phyloP scores from a whole-genome alignment of 2,797 vertebrate genomes.

The Odontamblyopus lacepedii region DNA sequence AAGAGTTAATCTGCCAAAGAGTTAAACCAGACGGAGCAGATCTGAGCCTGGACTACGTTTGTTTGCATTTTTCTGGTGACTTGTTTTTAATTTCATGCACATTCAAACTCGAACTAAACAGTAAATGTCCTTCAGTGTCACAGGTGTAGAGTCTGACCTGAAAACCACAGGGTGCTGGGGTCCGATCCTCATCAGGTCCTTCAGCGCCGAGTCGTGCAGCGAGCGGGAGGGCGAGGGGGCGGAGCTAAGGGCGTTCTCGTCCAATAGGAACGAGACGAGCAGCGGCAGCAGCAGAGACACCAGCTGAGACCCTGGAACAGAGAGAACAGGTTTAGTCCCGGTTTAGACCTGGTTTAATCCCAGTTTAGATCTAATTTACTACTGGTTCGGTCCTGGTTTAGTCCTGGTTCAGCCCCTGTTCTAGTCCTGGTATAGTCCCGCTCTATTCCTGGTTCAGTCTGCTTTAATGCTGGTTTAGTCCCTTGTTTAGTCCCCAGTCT shows the following conservation, averaged over 20 bases:
- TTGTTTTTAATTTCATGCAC: too few relatives aligned
- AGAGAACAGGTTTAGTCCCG: background rate
- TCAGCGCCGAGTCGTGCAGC: constrained; percentile 88
- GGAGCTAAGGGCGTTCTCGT: constrained; percentile 86
- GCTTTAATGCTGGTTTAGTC: background rate
- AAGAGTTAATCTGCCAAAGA: too few relatives aligned
- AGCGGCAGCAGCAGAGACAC: constrained; percentile 84
- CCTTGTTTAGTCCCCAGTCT: background rate
- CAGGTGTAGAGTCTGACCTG: constrained; percentile 42
- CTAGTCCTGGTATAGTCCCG: background rate
- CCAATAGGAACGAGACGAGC: constrained; percentile 91
- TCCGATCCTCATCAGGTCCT: constrained; percentile 88
- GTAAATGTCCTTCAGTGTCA: background rate
- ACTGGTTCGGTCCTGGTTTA: background rate
- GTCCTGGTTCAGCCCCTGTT: background rate
- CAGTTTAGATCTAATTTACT: background rate
- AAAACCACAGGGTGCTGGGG: constrained; percentile 85
- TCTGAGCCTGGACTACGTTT: too few relatives aligned
- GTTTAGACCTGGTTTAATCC: background rate
- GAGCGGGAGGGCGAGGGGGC: constrained; percentile 75
- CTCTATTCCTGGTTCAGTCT: background rate
- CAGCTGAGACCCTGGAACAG: constrained; percentile 79
- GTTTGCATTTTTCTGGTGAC: too few relatives aligned
- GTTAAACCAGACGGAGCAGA: too few relatives aligned
- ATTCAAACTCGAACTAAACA: too few relatives aligned